Percentiles rank a stretch among this genome's conserved stretches.
Evolutionary conservation across 1,140 invertebrate genomes (phyloP).

Genomic region (Lethocerus indicus): DNA sequence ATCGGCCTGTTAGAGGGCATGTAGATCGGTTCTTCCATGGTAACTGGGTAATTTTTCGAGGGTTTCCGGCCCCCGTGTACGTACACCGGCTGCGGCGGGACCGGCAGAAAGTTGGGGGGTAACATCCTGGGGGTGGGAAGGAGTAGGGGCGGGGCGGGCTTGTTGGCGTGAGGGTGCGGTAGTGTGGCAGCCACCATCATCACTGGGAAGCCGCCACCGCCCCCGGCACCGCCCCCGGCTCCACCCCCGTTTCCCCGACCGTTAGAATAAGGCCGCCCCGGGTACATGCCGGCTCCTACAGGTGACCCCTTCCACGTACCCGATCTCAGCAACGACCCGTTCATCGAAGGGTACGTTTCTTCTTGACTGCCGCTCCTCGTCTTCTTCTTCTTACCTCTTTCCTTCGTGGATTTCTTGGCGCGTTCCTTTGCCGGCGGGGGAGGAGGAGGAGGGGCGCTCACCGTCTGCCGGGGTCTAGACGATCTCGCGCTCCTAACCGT

Average conservation of each 20-base stretch:
- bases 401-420: slow-evolving; percentile 25
- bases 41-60: slow-evolving; percentile 22
- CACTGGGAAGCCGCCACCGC: too few relatives aligned
- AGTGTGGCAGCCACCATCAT: slow-evolving; percentile 20
- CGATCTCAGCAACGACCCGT: slow-evolving; percentile 25
- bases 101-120: slow-evolving; percentile 23
- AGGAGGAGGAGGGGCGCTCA: slow-evolving; percentile 58
- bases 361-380: slow-evolving; percentile 26
- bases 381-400: slow-evolving; percentile 20
- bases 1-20: slow-evolving; percentile 36
- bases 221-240: too few relatives aligned
- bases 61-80: slow-evolving; percentile 22
- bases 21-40: slow-evolving; percentile 39
- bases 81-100: slow-evolving; percentile 24
- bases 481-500: slow-evolving; percentile 50
- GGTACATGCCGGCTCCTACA: background rate
- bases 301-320: background rate
- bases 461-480: slow-evolving; percentile 58
- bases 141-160: slow-evolving; percentile 10
- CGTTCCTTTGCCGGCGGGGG: slow-evolving; percentile 45
- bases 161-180: slow-evolving; percentile 20
- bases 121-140: slow-evolving; percentile 15
- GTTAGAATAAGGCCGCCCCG: too few relatives aligned
- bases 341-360: slow-evolving; percentile 28
- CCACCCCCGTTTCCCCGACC: too few relatives aligned